These are phyloP conservation scores for Dicaeum eximium DNA, from an alignment of 2,113 vertebrate genomes.

Conservation along the genomic window DNA sequence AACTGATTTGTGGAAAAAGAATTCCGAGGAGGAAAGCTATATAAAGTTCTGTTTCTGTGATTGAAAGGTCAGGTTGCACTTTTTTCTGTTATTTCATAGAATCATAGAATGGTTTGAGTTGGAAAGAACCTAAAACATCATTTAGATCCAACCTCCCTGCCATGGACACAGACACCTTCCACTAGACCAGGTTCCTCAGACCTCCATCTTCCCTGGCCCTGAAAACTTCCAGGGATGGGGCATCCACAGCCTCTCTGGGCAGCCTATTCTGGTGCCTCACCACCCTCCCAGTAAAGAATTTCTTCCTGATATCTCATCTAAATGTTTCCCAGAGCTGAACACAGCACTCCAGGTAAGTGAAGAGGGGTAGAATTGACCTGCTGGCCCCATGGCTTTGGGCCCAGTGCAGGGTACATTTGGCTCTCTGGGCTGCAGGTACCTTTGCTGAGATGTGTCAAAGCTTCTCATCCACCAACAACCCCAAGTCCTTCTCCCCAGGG, in stretches of 20 bases:
- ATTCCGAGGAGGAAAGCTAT: background rate
- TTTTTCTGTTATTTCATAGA: background rate
- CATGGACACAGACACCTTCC: background rate
- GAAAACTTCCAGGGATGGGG: background rate
- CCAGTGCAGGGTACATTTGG: no score
- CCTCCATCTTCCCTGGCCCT: background rate
- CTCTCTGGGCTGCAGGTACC: background rate
- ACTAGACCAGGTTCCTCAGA: background rate
- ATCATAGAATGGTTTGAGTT: background rate
- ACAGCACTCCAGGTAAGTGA: background rate
- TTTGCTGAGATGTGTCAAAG: background rate
- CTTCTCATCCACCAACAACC: background rate
- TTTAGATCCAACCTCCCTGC: background rate
- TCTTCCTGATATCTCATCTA: background rate
- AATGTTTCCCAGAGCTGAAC: background rate
- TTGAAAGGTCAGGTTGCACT: background rate
- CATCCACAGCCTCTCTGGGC: background rate
- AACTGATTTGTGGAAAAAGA: background rate
- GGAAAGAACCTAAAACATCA: background rate
- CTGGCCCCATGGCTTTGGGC: background rate
- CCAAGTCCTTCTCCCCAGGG: background rate
- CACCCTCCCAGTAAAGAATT: background rate
- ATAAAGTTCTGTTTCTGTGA: background rate
- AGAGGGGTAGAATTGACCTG: background rate
- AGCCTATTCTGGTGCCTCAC: rapidly evolving